These are phyloP conservation scores for Heteromurus nitidus DNA, from an alignment of 2,888 invertebrate species.

Conservation along the genomic window DNA sequence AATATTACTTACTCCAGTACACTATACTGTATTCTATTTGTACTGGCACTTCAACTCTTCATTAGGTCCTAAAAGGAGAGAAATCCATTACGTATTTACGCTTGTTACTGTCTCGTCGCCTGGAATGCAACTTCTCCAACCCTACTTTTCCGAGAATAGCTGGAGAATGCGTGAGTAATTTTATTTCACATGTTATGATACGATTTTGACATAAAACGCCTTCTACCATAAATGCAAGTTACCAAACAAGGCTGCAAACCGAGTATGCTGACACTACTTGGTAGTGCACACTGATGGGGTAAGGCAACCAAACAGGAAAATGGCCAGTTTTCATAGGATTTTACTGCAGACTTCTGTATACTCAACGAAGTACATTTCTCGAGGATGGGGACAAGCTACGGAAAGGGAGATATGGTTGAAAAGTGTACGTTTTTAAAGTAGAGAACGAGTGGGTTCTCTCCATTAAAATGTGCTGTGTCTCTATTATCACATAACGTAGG, in stretches of 20 bases:
- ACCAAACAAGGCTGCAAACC: background rate
- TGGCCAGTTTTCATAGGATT: background rate
- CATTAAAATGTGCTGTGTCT: slow-evolving; percentile 6
- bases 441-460: too few relatives aligned
- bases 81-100: background rate
- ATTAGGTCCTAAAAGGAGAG: too few relatives aligned
- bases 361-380: background rate
- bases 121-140: slow-evolving; percentile 10
- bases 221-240: background rate
- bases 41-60: too few relatives aligned
- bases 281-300: background rate
- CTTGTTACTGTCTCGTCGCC: slow-evolving; percentile 1
- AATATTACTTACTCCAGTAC: too few relatives aligned
- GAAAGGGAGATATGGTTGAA: background rate
- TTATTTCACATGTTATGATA: background rate
- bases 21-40: too few relatives aligned
- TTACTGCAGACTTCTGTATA: too few relatives aligned
- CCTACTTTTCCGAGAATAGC: slow-evolving; percentile 43
- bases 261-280: too few relatives aligned
- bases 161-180: slow-evolving; percentile 44
- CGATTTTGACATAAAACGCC: background rate
- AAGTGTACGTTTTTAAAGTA: too few relatives aligned
- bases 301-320: background rate
- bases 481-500: slow-evolving; percentile 37
- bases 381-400: background rate